phyloP scores from a whole-genome alignment of 2,113 vertebrate genomes.

The Gorsachius goisagi region DNA sequence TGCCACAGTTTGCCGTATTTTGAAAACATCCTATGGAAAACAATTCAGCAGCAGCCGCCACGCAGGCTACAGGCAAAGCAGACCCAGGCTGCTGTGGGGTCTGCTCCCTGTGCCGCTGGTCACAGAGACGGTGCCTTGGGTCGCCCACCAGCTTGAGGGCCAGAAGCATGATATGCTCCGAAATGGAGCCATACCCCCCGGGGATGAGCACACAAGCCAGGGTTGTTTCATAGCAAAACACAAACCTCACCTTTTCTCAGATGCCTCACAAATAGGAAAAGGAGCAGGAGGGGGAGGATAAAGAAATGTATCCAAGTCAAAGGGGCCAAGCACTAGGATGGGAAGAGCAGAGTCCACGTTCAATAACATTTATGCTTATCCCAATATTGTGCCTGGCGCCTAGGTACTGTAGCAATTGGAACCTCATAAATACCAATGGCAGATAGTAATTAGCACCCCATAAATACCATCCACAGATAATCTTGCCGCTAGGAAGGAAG shows the following conservation, averaged over 20 bases:
- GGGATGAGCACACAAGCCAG: rapidly evolving
- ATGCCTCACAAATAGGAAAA: neutral
- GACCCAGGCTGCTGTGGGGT: neutral
- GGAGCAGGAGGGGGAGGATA: neutral
- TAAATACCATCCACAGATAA: neutral
- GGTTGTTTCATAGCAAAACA: neutral
- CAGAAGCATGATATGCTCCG: rapidly evolving
- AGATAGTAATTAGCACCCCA: conserved; percentile 26
- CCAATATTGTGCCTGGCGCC: neutral
- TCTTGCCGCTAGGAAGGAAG: neutral
- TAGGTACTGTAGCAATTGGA: neutral
- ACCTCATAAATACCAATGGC: conserved; percentile 18
- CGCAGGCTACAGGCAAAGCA: neutral
- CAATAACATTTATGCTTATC: conserved; percentile 28
- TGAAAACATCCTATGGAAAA: neutral
- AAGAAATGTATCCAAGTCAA: neutral
- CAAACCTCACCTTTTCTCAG: neutral
- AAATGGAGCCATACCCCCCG: rapidly evolving
- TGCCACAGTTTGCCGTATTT: neutral
- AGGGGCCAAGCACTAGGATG: neutral
- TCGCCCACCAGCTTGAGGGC: rapidly evolving
- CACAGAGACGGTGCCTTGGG: rapidly evolving
- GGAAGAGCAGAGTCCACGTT: neutral
- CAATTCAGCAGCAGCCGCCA: neutral
- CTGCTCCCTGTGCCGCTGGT: rapidly evolving